A percentile compares a stretch with the other conserved stretches of the same genome.
Conservation (phyloP, 2,888 invertebrate genomes). For the Chaetogeoica ovagalla region DNA sequence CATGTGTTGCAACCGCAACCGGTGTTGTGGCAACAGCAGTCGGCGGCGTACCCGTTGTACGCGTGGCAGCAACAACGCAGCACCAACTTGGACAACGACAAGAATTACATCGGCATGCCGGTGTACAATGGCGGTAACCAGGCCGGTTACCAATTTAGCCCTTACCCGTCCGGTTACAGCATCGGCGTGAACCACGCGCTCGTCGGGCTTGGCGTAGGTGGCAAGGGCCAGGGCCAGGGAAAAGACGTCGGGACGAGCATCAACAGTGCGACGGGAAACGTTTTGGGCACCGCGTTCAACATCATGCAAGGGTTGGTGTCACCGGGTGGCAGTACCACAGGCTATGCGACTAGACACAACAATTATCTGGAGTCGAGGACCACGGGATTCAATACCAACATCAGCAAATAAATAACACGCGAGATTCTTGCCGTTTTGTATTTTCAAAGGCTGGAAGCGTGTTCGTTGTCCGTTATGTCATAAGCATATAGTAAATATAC, state of each 20-base stretch:
- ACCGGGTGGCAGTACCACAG: slow-evolving; percentile 16
- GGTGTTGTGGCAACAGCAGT: slow-evolving; percentile 15
- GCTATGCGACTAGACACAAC: slow-evolving; percentile 41
- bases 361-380: slow-evolving; percentile 30
- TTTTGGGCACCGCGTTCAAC: slow-evolving; percentile 20
- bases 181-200: slow-evolving; percentile 47
- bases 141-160: slow-evolving; percentile 16
- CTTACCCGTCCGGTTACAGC: slow-evolving; percentile 40
- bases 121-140: slow-evolving; percentile 34
- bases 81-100: neutral
- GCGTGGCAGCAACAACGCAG: neutral
- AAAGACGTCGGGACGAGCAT: neutral
- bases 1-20: slow-evolving; percentile 21
- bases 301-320: slow-evolving; percentile 24
- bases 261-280: neutral
- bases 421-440: neutral
- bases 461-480: neutral
- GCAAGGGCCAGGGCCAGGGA: neutral
- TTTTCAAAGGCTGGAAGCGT: neutral
- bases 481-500: no score
- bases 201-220: slow-evolving; percentile 10
- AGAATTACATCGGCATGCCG: slow-evolving; percentile 29
- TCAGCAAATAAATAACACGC: slow-evolving; percentile 9
- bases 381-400: slow-evolving; percentile 35
- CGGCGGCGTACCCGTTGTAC: slow-evolving; percentile 22